A percentile compares a stretch with the other conserved stretches of the same genome.
Conservation (phyloP, 2,888 invertebrate species). For the Strigamia crassipes region DNA sequence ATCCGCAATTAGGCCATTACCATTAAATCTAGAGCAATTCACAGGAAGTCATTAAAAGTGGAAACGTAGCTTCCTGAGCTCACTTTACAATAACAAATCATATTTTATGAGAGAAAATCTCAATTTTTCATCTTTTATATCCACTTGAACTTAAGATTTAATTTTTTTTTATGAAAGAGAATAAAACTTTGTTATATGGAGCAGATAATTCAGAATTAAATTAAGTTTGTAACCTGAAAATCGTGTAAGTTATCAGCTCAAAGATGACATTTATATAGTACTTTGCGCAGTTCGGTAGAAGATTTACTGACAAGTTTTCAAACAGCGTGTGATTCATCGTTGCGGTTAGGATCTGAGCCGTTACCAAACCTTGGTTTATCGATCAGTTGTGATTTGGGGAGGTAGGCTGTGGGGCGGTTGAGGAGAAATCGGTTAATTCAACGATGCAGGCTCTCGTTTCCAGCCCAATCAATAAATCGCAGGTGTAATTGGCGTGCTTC, state of each 20-base stretch:
- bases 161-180: not conserved
- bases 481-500: conserved; percentile 21
- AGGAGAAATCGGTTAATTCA: conserved; percentile 16
- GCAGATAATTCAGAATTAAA: conserved; percentile 7
- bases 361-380: conserved; percentile 17
- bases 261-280: not conserved
- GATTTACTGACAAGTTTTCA: conserved; percentile 4
- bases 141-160: not conserved
- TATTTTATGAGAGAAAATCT: not conserved
- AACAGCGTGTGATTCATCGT: conserved; percentile 3
- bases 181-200: not conserved
- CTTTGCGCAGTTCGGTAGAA: conserved; percentile 1
- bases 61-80: conserved; percentile 16
- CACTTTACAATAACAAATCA: not conserved
- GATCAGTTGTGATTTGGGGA: conserved; percentile 21
- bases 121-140: not conserved
- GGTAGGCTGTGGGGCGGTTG: not conserved
- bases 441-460: conserved; percentile 15
- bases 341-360: conserved; percentile 4
- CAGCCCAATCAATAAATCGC: conserved; percentile 21
- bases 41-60: conserved; percentile 21
- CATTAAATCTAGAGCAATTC: not conserved
- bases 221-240: not conserved
- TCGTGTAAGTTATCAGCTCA: not conserved
- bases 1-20: not conserved